Base-by-base conservation (phyloP, 2,797 vertebrate species). In the Capromys pilorides region DNA sequence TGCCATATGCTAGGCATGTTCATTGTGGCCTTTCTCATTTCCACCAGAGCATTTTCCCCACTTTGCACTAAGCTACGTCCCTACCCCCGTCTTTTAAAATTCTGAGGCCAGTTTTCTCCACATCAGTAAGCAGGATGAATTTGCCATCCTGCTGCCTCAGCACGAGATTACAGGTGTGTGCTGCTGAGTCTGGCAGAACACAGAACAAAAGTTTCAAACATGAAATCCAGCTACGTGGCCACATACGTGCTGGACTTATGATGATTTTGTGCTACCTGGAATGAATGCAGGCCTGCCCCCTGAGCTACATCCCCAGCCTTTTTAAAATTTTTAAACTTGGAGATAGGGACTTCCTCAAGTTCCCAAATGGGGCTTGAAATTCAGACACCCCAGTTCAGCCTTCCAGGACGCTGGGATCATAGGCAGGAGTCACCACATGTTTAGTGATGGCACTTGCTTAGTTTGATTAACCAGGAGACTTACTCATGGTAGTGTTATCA, bases 201-300 rank as follows among this genome's bases (percentile, higher is more conserved):
- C 16, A 21, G 33, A 54, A 51, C 41, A 39, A 13, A 36, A 18
- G 36, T 73, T 73, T 66, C 45, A 18, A 36, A 83, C 57, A 67
- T 12, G 21, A n/a, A 57, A 90, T 39, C 31, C 31, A 69, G 64
- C 98, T 99, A 99, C 97, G 96, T 99, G 98, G 97, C 99, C 98
- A 99, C 99, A 81, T 99, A 99, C 4, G 98, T 98, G 98, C 99
- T 99, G 99, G 57, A 57, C 1, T 22, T 41, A 24, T 39, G 21
- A 21, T 71, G 39, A 71, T 39, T 21, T 71, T 71, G 69, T 39
- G 21, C 36, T 71, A 5, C 36, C 11, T 9, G 69, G 69, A 10
- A 39, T 71, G n/a, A 71, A 39, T 21, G 4, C 21, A 71, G 36
- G 19, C 36, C 69, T 73, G 41, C 3, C 12, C 36, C 69, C 10